Conservation (phyloP, 2,888 invertebrate species). For the Chelonus formosanus region DNA sequence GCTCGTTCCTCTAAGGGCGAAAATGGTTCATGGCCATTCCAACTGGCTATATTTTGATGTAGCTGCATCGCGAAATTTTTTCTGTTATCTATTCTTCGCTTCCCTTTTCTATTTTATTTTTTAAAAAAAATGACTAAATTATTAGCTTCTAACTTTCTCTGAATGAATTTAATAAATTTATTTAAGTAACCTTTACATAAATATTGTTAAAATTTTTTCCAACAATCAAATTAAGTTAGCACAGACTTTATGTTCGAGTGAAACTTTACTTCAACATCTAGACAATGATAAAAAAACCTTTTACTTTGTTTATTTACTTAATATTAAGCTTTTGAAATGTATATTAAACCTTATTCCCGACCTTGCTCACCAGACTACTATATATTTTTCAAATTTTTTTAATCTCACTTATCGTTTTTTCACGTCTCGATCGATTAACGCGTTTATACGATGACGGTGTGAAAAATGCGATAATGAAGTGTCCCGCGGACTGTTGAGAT, state of each 20-base stretch:
- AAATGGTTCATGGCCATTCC: constrained; percentile 60
- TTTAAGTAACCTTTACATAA: too few species aligned
- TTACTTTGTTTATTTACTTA: too few species aligned
- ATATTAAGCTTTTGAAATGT: too few species aligned
- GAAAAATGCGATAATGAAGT: constrained; percentile 38
- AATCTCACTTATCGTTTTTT: constrained; percentile 27
- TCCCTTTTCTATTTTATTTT: constrained; percentile 19
- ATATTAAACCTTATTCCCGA: neutral
- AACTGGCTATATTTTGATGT: constrained; percentile 44
- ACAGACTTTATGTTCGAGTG: too few species aligned
- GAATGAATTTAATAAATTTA: too few species aligned
- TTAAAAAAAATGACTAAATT: too few species aligned
- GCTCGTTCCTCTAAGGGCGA: constrained; percentile 50
- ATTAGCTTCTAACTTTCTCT: too few species aligned
- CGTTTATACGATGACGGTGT: constrained; percentile 46
- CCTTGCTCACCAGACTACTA: constrained; percentile 20
- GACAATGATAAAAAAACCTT: too few species aligned
- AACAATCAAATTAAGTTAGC: too few species aligned
- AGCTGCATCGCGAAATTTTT: constrained; percentile 19
- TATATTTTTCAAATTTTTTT: constrained; percentile 25
- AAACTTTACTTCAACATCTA: too few species aligned
- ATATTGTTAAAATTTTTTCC: too few species aligned
- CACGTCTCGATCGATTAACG: constrained; percentile 46
- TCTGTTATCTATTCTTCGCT: constrained; percentile 3
- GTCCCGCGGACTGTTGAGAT: constrained; percentile 21